phyloP scores from a whole-genome alignment of 1,140 invertebrate species.

The Spodoptera frugiperda region DNA sequence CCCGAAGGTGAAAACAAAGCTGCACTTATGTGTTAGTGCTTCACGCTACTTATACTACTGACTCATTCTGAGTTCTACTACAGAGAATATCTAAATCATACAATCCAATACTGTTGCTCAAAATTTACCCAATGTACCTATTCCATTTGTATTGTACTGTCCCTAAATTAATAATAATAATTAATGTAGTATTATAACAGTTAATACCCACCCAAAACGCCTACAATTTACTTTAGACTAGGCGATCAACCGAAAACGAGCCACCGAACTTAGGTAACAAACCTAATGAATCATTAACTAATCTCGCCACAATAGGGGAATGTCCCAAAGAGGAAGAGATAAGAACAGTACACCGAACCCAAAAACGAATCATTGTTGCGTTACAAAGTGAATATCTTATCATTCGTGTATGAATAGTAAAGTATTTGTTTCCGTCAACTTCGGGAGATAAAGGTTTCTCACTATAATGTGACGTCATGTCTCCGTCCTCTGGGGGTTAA shows the following conservation, averaged over 20 bases:
- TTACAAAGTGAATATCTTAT: slow-evolving; percentile 67
- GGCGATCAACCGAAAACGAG: slow-evolving; percentile 43
- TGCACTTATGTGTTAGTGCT: too few species aligned
- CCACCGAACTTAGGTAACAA: slow-evolving; percentile 55
- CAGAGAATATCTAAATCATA: too few species aligned
- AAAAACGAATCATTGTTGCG: slow-evolving; percentile 68
- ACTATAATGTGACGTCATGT: slow-evolving; percentile 1
- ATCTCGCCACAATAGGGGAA: slow-evolving; percentile 63
- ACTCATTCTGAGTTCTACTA: too few species aligned
- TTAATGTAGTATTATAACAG: neutral
- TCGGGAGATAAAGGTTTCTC: slow-evolving; percentile 23
- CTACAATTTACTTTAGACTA: neutral
- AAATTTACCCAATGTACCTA: too few species aligned
- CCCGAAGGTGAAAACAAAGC: too few species aligned
- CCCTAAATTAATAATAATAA: too few species aligned
- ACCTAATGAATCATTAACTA: slow-evolving; percentile 73
- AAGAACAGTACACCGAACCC: slow-evolving; percentile 63
- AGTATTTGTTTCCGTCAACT: slow-evolving; percentile 45
- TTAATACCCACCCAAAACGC: slow-evolving; percentile 6
- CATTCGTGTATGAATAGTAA: slow-evolving; percentile 55
- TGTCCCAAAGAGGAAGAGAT: slow-evolving; percentile 71
- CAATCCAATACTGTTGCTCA: too few species aligned
- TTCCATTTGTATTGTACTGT: too few species aligned
- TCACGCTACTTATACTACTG: too few species aligned
- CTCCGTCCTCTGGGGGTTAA: neutral